phyloP scores from a whole-genome alignment of 2,113 vertebrate species.

The Pandion haliaetus region DNA sequence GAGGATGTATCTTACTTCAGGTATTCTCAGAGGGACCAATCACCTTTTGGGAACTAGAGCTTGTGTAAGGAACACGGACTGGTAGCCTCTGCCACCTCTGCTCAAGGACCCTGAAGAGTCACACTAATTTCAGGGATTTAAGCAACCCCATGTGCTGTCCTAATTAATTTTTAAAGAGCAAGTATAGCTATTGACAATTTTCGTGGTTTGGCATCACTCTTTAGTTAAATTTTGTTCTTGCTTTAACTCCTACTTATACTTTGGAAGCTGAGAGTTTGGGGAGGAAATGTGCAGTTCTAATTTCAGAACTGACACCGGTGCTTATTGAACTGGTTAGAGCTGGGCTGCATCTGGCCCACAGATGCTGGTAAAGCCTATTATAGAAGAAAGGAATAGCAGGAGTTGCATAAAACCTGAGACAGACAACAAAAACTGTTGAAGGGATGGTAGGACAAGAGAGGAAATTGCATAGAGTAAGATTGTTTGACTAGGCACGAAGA shows the following conservation, averaged over 20 bases:
- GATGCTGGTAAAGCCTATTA: not conserved
- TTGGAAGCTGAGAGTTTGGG: not conserved
- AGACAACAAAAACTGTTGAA: not conserved
- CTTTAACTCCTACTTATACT: not conserved
- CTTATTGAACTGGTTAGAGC: not conserved
- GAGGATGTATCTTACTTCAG: not conserved
- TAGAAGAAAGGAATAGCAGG: not conserved
- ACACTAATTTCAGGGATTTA: not conserved
- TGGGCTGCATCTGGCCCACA: not conserved
- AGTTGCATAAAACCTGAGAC: not conserved
- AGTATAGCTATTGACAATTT: not conserved
- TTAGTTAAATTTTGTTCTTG: not conserved
- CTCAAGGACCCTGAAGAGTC: not conserved
- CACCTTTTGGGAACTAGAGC: not conserved
- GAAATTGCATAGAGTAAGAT: not conserved
- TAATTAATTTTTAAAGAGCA: not conserved
- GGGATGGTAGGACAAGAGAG: not conserved
- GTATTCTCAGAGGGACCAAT: not conserved
- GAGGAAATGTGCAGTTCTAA: not conserved
- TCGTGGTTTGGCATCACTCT: not conserved
- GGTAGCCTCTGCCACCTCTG: not conserved
- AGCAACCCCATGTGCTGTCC: not conserved
- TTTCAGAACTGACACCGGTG: not conserved
- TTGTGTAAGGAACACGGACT: not conserved
- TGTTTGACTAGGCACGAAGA: not conserved